Percentiles rank a stretch among this genome's conserved stretches.
These are phyloP conservation scores for Caenorhabditis drosophilae DNA, from an alignment of 2,888 invertebrate genomes.

Conservation along the genomic window DNA sequence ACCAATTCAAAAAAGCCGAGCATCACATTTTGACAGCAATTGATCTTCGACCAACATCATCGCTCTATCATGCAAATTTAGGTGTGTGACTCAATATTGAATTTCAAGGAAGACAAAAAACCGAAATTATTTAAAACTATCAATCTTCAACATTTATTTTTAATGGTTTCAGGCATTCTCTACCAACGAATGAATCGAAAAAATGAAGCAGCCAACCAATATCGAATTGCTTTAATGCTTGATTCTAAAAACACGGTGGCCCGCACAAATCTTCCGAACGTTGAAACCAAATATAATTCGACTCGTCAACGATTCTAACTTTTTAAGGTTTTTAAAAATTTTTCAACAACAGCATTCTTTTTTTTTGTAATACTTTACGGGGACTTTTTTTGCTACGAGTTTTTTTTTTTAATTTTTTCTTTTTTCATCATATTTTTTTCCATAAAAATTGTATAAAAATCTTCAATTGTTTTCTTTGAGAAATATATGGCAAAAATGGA, in stretches of 20 bases:
- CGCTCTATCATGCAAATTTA: slow-evolving; percentile 87
- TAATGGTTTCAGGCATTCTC: slow-evolving; percentile 38
- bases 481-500: too few relatives aligned
- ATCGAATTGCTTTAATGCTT: slow-evolving; percentile 26
- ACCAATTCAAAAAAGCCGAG: slow-evolving; percentile 82
- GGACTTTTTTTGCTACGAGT: too few relatives aligned
- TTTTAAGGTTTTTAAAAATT: too few relatives aligned
- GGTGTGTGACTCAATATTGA: slow-evolving; percentile 77
- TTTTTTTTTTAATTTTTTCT: too few relatives aligned
- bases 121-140: background rate
- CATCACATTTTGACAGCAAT: slow-evolving; percentile 81
- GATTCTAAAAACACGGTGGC: slow-evolving; percentile 14
- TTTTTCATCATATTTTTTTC: too few relatives aligned
- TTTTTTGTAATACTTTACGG: too few relatives aligned
- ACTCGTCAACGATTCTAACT: too few relatives aligned
- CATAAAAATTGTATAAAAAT: too few relatives aligned
- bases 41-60: slow-evolving; percentile 76
- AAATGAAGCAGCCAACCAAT: slow-evolving; percentile 29
- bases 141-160: background rate
- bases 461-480: too few relatives aligned
- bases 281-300: too few relatives aligned
- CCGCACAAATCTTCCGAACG: slow-evolving; percentile 8
- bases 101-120: too few relatives aligned
- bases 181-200: slow-evolving; percentile 43
- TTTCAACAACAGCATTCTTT: too few relatives aligned